Conservation (phyloP, 1,140 invertebrate genomes). For the Leptoteleia sp. region DNA sequence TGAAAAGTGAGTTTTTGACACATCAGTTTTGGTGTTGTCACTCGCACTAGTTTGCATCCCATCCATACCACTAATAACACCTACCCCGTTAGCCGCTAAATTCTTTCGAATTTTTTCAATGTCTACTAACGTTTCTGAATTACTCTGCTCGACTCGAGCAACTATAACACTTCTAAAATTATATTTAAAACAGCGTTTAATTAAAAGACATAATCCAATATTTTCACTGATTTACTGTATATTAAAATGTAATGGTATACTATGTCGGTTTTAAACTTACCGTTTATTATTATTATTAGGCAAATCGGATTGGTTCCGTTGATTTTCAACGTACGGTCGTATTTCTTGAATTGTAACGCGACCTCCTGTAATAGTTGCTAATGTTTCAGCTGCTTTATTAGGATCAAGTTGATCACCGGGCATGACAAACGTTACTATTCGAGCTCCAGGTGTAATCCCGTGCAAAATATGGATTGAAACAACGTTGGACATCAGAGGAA, state of each 20-base stretch:
- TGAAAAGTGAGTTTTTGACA: slow-evolving; percentile 45
- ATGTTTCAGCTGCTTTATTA: slow-evolving; percentile 85
- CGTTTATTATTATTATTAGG: slow-evolving; percentile 65
- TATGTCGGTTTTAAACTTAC: slow-evolving; percentile 50
- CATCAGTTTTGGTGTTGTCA: slow-evolving; percentile 20
- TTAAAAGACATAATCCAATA: no score
- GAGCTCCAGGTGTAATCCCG: slow-evolving; percentile 83
- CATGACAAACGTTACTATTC: slow-evolving; percentile 89
- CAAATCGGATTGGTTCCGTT: slow-evolving; percentile 50
- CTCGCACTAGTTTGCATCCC: slow-evolving; percentile 18
- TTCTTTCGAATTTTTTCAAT: slow-evolving; percentile 81
- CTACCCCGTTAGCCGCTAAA: slow-evolving; percentile 84
- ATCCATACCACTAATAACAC: slow-evolving; percentile 74
- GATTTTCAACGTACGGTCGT: slow-evolving; percentile 84
- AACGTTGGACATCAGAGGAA: slow-evolving; percentile 86
- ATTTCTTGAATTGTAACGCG: slow-evolving; percentile 88
- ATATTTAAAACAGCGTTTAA: neutral
- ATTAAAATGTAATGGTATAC: no score
- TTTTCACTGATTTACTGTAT: no score
- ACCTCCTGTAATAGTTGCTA: slow-evolving; percentile 88
- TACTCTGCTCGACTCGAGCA: slow-evolving; percentile 81
- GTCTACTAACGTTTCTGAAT: slow-evolving; percentile 75
- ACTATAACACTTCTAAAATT: slow-evolving; percentile 86
- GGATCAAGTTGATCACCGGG: slow-evolving; percentile 87
- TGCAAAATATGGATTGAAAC: slow-evolving; percentile 86